Percentiles rank a stretch among this genome's conserved stretches.
Conservation (phyloP, 2,888 invertebrate species). For the Cataglyphis rosenhaueri region DNA sequence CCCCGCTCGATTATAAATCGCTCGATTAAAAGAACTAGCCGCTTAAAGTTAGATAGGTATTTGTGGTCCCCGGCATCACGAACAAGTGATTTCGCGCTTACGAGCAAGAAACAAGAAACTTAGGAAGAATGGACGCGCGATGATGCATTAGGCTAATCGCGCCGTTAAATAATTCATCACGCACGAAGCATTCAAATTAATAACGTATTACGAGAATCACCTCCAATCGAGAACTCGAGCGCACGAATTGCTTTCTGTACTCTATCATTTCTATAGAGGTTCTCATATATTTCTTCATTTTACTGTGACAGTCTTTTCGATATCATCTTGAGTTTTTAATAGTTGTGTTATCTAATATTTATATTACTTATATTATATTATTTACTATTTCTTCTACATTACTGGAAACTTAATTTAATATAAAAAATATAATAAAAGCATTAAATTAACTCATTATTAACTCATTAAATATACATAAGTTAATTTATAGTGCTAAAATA, state of each 20-base stretch:
- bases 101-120: conserved; percentile 42
- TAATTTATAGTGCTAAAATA: neutral
- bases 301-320: neutral
- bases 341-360: neutral
- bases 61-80: conserved; percentile 47
- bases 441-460: neutral
- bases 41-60: conserved; percentile 1
- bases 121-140: conserved; percentile 57
- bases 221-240: conserved; percentile 65
- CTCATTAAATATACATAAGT: neutral
- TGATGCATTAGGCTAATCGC: conserved; percentile 74
- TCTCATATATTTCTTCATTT: conserved; percentile 52
- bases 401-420: neutral
- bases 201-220: conserved; percentile 75
- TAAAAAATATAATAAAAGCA: neutral
- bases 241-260: conserved; percentile 70
- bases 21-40: conserved; percentile 64
- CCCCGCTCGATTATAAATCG: conserved; percentile 33
- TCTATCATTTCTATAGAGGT: conserved; percentile 74
- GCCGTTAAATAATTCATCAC: conserved; percentile 77
- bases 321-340: neutral
- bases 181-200: conserved; percentile 76
- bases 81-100: conserved; percentile 41
- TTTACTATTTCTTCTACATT: neutral
- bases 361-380: neutral